Evolutionary conservation across 2,888 invertebrate species (phyloP).

Genomic region (Tineola bisselliella): DNA sequence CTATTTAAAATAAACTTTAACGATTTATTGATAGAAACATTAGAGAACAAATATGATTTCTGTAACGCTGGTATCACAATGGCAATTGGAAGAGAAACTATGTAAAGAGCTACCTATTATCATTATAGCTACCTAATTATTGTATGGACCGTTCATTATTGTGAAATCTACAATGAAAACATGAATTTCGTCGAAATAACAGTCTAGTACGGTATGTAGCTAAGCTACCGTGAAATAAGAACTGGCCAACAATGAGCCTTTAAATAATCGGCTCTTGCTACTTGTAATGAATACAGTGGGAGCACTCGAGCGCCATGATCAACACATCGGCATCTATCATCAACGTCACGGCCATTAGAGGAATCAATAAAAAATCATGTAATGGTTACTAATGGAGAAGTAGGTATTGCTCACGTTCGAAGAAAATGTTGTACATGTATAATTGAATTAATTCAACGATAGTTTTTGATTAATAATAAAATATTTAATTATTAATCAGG

Average conservation of each 20-base stretch:
- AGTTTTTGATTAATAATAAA: too few species aligned
- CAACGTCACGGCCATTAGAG: constrained; percentile 18
- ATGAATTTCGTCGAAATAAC: neutral
- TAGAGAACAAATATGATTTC: too few species aligned
- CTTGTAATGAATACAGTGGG: constrained; percentile 9
- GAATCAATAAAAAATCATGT: constrained; percentile 12
- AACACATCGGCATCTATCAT: constrained; percentile 7
- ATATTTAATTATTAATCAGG: neutral
- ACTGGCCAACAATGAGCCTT: constrained; percentile 39
- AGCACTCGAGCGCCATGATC: neutral
- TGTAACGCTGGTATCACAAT: neutral
- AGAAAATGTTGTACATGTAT: constrained; percentile 11
- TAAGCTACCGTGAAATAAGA: constrained; percentile 59
- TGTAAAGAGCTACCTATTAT: neutral
- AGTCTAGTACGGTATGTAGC: constrained; percentile 19
- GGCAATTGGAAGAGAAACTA: neutral
- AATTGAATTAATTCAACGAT: neutral
- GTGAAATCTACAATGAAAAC: neutral
- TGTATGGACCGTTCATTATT: neutral
- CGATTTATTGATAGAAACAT: too few species aligned
- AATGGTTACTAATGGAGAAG: neutral
- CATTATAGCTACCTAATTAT: neutral
- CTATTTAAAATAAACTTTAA: too few species aligned
- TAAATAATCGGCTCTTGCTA: constrained; percentile 26
- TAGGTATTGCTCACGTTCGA: constrained; percentile 16